These are phyloP conservation scores for Porites cylindrica DNA, from an alignment of 92 coral and sea anemone genomes.

Conservation along the genomic window DNA sequence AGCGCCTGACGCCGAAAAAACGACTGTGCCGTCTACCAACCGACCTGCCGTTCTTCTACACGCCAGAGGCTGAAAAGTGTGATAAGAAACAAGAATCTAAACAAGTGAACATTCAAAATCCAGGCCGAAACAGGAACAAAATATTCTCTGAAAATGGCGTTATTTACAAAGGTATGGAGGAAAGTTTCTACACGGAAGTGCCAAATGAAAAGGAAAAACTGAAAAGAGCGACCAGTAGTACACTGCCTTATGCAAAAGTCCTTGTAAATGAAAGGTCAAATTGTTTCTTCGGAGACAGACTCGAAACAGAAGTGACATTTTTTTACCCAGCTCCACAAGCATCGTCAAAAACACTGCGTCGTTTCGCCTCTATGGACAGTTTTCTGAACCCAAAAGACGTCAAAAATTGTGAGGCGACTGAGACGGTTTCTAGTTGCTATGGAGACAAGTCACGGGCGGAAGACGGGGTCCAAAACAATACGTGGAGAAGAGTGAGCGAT, in stretches of 20 bases:
- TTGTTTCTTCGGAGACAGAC: constrained; percentile 31
- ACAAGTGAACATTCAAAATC: constrained; percentile 13
- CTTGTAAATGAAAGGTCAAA: constrained; percentile 20
- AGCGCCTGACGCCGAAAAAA: constrained; percentile 1
- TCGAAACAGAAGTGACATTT: constrained; percentile 9
- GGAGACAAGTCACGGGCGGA: constrained; percentile 26
- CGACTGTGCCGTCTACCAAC: constrained; percentile 54
- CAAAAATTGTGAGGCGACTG: constrained; percentile 28
- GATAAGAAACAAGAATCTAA: not conserved
- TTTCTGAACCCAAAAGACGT: constrained; percentile 29
- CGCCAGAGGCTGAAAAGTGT: constrained; percentile 35
- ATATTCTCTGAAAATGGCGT: constrained; percentile 6
- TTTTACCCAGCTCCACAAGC: constrained; percentile 15
- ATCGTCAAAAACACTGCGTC: constrained; percentile 18
- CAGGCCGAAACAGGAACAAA: constrained; percentile 1
- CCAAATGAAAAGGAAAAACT: constrained; percentile 9
- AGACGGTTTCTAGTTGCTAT: constrained; percentile 4
- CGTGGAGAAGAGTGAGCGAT: not conserved
- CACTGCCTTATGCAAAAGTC: constrained; percentile 20
- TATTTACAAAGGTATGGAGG: constrained; percentile 26
- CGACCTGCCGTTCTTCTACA: constrained; percentile 62
- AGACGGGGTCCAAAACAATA: not conserved
- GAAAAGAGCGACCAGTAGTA: constrained; percentile 23
- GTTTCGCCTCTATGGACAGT: constrained; percentile 39
- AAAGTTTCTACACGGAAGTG: constrained; percentile 45